Evolutionary conservation across 2,888 invertebrate species (phyloP), one percentile per base, ranked within the genome.

Genomic region (Ceriagrion tenellum): DNA sequence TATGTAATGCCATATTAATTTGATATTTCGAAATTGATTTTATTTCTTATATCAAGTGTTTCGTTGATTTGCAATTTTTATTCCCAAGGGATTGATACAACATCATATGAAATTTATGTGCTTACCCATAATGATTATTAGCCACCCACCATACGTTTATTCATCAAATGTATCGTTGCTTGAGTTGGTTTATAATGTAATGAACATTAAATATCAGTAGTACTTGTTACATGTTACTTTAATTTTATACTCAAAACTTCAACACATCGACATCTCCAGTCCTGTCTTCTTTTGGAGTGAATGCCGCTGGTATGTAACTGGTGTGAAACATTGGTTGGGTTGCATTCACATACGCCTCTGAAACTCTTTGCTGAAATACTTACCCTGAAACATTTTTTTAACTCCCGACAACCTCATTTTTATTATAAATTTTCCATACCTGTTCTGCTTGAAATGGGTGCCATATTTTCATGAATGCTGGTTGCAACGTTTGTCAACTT

Each of bases 121-220:
- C 30, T 30, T 18, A 93, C 23, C 40, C 47, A 47, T 26, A 93
- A 69, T 93, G 40, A 47, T 26, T 47, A 74, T 35, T 40, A 69
- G 47, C 47, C 69, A 30, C 69, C 26, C 63, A 69, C 69, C 93
- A 69, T 63, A 69, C 93, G 93, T 63, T 74, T 40, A 91, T 40
- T 93, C 63, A 93, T 93, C 69, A 93, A 59, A 93, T 93, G 69
- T 93, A 93, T 93, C 69, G 47, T 69, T 93, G 63, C 93, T 74
- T 93, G 69, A 93, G 69, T 81, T 81, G 81, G 81, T 93, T 93
- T 74, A 93, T 69, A 47, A 93, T 93, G 93, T 93, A 93, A 47
- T 47, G 63, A 63, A 63, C 26, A 93, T 93, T 93, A 47, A 93
- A 69, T 69, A 69, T 93, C 69, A 93, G 69, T 93, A 93, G 69